A percentile compares a stretch with the other conserved stretches of the same genome.
Conservation (phyloP, 64 coral and sea anemone species). For the Anthopleura sola region DNA sequence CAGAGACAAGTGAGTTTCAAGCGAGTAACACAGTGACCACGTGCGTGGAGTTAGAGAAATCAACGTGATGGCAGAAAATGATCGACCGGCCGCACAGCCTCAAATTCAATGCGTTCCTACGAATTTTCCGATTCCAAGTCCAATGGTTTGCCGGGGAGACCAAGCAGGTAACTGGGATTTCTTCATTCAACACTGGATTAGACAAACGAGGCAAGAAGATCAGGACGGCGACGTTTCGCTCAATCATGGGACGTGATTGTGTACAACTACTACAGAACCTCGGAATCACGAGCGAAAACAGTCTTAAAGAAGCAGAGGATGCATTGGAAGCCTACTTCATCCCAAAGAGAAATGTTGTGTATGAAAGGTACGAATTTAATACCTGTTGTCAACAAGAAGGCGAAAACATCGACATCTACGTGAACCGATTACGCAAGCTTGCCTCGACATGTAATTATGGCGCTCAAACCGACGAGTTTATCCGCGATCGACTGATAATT, state of each 20-base stretch:
- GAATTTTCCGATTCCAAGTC: conserved; percentile 18
- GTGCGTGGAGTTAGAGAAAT: no score
- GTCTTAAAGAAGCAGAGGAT: conserved; percentile 23
- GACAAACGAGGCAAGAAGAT: conserved; percentile 21
- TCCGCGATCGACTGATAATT: conserved; percentile 42
- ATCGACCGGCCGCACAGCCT: no score
- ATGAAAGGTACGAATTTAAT: conserved; percentile 47
- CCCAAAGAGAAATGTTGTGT: conserved; percentile 54
- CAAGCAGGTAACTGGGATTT: conserved; percentile 52
- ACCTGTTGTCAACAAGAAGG: conserved; percentile 47
- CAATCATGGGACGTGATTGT: conserved; percentile 37
- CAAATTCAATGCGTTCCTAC: conserved; percentile 13
- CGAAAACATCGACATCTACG: conserved; percentile 26
- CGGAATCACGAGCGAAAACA: conserved; percentile 27
- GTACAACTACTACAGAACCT: conserved; percentile 52
- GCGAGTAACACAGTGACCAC: no score
- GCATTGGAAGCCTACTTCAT: conserved; percentile 44
- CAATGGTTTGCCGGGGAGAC: conserved; percentile 42
- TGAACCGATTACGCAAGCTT: conserved; percentile 29
- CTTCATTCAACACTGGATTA: conserved; percentile 39
- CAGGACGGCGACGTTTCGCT: not conserved
- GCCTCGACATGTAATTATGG: conserved; percentile 39
- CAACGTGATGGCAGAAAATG: no score
- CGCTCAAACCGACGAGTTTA: conserved; percentile 39
- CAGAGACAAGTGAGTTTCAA: no score